These are phyloP conservation scores for Nephrocerus scutellatus DNA, from an alignment of 2,888 invertebrate genomes.

Conservation along the genomic window DNA sequence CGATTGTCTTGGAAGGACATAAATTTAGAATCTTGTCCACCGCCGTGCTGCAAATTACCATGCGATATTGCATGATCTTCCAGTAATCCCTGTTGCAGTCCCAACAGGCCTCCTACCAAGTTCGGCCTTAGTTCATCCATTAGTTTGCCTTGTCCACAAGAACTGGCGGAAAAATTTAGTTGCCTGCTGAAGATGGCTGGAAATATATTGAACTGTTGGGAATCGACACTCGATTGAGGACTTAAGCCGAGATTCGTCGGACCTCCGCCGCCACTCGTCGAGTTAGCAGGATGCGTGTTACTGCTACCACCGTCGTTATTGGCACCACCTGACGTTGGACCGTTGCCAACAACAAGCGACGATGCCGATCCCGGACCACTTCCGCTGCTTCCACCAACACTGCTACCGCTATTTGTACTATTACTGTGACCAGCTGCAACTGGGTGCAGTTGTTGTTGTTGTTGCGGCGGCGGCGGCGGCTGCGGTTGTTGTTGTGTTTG, in stretches of 20 bases:
- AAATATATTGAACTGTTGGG: slow-evolving; percentile 83
- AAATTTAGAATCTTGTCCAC: slow-evolving; percentile 47
- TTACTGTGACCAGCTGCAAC: slow-evolving; percentile 20
- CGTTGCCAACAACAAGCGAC: slow-evolving; percentile 39
- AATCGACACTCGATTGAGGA: slow-evolving; percentile 46
- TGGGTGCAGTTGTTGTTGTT: slow-evolving; percentile 17
- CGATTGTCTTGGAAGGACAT: slow-evolving; percentile 50
- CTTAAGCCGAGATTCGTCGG: slow-evolving; percentile 44
- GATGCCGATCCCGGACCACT: slow-evolving; percentile 25
- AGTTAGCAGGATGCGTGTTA: slow-evolving; percentile 28
- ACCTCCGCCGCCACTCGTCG: slow-evolving; percentile 28
- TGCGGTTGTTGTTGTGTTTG: slow-evolving; percentile 2
- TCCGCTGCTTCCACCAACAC: slow-evolving; percentile 25
- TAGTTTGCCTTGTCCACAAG: slow-evolving; percentile 68
- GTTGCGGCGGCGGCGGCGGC: slow-evolving; percentile 1
- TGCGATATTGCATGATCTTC: slow-evolving; percentile 64
- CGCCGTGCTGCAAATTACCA: slow-evolving; percentile 48
- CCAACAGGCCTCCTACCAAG: slow-evolving; percentile 69
- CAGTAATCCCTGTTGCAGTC: slow-evolving; percentile 68
- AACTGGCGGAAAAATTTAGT: slow-evolving; percentile 67
- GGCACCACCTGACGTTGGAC: slow-evolving; percentile 37
- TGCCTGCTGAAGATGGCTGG: slow-evolving; percentile 86
- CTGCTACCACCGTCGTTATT: slow-evolving; percentile 18
- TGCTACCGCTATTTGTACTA: slow-evolving; percentile 27
- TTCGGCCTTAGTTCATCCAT: slow-evolving; percentile 85